phyloP scores from a whole-genome alignment of 2,113 vertebrate genomes.

The Scopus umbretta region DNA sequence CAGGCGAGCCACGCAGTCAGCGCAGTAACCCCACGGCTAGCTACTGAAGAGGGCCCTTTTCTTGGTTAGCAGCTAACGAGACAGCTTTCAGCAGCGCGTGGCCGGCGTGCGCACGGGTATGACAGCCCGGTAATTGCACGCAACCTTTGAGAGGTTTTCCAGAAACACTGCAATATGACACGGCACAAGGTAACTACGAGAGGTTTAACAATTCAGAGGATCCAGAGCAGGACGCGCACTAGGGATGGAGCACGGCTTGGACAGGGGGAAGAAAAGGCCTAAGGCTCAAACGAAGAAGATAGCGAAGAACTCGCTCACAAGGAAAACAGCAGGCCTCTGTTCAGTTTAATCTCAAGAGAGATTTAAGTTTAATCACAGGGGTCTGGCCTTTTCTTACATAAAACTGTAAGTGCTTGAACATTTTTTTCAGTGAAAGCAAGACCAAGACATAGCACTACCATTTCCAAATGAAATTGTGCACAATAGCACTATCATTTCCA shows the following conservation, averaged over 20 bases:
- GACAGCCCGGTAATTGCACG: background rate
- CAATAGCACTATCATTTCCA: background rate
- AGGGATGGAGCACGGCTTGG: background rate
- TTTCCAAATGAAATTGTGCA: background rate
- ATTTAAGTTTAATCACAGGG: background rate
- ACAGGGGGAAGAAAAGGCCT: background rate
- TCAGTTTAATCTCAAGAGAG: background rate
- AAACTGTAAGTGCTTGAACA: background rate
- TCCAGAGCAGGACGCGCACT: background rate
- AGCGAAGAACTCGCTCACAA: background rate
- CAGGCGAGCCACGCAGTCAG: background rate
- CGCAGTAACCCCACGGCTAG: background rate
- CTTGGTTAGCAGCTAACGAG: background rate
- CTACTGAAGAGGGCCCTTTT: background rate
- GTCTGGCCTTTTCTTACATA: background rate
- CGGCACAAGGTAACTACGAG: background rate
- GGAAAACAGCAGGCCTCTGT: background rate
- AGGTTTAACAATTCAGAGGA: background rate
- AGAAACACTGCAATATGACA: background rate
- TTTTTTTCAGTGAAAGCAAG: background rate
- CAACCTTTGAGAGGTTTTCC: background rate
- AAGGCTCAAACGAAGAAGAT: background rate
- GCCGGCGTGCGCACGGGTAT: background rate
- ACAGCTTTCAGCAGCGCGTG: accelerated
- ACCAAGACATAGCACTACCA: background rate